These are phyloP conservation scores for Mastomys natalensis DNA, from an alignment of 2,113 vertebrate species.

Conservation along the genomic window DNA sequence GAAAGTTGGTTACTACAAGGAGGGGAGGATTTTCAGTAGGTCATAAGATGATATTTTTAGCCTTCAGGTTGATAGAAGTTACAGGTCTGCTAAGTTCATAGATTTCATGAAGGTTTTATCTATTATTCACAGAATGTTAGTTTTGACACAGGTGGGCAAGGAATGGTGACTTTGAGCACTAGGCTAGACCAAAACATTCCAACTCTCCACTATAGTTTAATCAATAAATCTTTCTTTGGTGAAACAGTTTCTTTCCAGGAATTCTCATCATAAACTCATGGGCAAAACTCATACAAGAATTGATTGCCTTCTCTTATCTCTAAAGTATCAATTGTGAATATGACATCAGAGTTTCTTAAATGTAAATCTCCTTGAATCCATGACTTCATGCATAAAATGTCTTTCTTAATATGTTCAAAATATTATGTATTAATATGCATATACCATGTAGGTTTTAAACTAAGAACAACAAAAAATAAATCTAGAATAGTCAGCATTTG, in stretches of 20 bases:
- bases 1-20: not conserved
- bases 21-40: not conserved
- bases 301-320: not conserved
- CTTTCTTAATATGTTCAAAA: not conserved
- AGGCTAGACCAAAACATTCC: not conserved
- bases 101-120: not conserved
- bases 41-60: not conserved
- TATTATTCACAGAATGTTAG: not conserved
- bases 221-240: not conserved
- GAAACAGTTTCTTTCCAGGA: not conserved
- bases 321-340: not conserved
- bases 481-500: not conserved
- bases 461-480: not conserved
- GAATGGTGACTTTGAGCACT: not conserved
- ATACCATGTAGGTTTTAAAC: not conserved
- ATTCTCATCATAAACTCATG: not conserved
- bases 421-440: too few relatives aligned
- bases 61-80: not conserved
- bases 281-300: not conserved
- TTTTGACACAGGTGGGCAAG: not conserved
- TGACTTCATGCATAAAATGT: not conserved
- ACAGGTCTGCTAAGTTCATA: not conserved
- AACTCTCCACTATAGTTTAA: not conserved
- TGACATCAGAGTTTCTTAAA: constrained; percentile 7
- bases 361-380: not conserved